These are phyloP conservation scores for Staurois parvus DNA, from an alignment of 2,797 vertebrate species.

Conservation along the genomic window DNA sequence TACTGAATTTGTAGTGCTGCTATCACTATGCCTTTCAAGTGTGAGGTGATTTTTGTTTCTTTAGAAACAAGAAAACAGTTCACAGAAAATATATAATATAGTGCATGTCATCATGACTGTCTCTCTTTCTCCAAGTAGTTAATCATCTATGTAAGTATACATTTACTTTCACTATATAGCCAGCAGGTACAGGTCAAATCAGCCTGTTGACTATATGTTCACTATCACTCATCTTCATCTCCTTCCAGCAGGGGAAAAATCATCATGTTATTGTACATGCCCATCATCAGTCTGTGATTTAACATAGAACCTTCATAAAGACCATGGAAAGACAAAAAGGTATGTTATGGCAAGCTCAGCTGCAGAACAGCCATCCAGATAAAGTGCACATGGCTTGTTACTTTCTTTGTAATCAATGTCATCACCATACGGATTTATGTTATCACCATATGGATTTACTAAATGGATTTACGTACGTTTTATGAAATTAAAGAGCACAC, in stretches of 20 bases:
- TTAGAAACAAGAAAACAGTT: background rate
- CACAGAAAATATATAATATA: background rate
- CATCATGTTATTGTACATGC: background rate
- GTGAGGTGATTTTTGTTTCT: background rate
- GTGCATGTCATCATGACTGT: background rate
- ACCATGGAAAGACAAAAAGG: conserved; percentile 9
- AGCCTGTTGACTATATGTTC: background rate
- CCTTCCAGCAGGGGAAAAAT: background rate
- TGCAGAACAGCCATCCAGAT: background rate
- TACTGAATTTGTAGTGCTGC: too few species aligned
- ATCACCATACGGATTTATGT: too few species aligned
- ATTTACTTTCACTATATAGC: background rate
- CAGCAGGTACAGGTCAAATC: background rate
- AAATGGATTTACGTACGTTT: too few species aligned
- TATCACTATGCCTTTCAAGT: too few species aligned
- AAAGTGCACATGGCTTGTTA: background rate
- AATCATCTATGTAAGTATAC: background rate
- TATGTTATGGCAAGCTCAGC: background rate
- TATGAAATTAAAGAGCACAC: too few species aligned
- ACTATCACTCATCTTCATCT: background rate
- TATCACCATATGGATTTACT: too few species aligned
- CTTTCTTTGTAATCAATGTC: background rate
- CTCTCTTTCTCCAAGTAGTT: background rate
- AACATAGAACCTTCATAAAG: conserved; percentile 17
- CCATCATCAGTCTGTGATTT: background rate